Evolutionary conservation across 2,888 invertebrate genomes (phyloP).

Genomic region (Shargacucullia verbasci): DNA sequence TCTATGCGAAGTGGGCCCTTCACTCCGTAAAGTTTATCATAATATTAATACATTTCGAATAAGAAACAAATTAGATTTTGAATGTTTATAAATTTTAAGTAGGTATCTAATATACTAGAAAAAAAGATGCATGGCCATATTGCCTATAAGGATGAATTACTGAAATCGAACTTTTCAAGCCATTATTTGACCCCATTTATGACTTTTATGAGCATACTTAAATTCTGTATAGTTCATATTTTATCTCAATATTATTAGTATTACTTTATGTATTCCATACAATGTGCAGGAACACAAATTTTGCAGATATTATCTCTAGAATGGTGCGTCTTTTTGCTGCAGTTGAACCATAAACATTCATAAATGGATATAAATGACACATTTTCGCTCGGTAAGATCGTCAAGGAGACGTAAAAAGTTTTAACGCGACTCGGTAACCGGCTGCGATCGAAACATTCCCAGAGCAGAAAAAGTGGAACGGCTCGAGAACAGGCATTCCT

Average conservation of each 20-base stretch:
- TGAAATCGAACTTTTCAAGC: too few relatives aligned
- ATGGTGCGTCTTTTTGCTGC: slow-evolving; percentile 61
- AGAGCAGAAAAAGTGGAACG: slow-evolving; percentile 71
- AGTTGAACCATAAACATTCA: slow-evolving; percentile 63
- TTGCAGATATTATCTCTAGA: slow-evolving; percentile 55
- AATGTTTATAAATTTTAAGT: too few relatives aligned
- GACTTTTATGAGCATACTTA: background rate
- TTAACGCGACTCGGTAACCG: slow-evolving; percentile 65
- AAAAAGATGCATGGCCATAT: too few relatives aligned
- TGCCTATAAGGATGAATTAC: too few relatives aligned
- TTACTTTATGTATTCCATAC: slow-evolving; percentile 20
- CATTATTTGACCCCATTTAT: too few relatives aligned
- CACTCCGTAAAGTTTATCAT: slow-evolving; percentile 60
- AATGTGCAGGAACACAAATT: slow-evolving; percentile 44
- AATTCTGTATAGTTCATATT: background rate
- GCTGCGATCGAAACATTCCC: slow-evolving; percentile 70
- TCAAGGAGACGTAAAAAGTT: slow-evolving; percentile 70
- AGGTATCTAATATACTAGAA: background rate
- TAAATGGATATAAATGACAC: slow-evolving; percentile 75
- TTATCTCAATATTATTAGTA: slow-evolving; percentile 10
- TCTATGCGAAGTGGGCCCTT: slow-evolving; percentile 64
- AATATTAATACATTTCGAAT: slow-evolving; percentile 17
- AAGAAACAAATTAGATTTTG: slow-evolving; percentile 20
- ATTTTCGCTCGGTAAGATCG: slow-evolving; percentile 71
- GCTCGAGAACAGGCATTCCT: slow-evolving; percentile 64